These are phyloP conservation scores for Cheilinus undulatus DNA, from an alignment of 2,113 vertebrate genomes.

Conservation along the genomic window DNA sequence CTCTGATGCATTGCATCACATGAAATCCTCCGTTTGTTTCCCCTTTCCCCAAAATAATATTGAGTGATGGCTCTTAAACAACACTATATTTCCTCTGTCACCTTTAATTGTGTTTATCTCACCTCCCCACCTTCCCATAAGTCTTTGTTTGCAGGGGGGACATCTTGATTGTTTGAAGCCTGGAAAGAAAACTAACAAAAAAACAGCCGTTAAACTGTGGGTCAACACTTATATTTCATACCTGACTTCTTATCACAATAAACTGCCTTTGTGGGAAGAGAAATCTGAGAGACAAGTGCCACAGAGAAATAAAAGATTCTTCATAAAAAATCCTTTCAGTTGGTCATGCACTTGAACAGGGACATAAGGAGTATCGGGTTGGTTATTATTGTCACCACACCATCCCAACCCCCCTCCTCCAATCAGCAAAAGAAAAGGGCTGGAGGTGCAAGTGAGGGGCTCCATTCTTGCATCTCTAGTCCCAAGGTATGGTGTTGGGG, in stretches of 20 bases:
- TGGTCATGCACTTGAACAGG: slow-evolving; percentile 72
- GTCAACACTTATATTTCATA: slow-evolving; percentile 67
- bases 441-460: slow-evolving; percentile 57
- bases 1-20: neutral
- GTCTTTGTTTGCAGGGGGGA: slow-evolving; percentile 69
- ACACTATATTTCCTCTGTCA: slow-evolving; percentile 49
- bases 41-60: slow-evolving; percentile 33
- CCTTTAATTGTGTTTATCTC: slow-evolving; percentile 77
- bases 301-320: slow-evolving; percentile 60
- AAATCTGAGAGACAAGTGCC: slow-evolving; percentile 47
- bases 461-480: slow-evolving; percentile 59
- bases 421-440: slow-evolving; percentile 53
- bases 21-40: neutral
- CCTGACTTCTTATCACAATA: slow-evolving; percentile 50
- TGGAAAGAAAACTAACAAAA: slow-evolving; percentile 62
- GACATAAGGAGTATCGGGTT: slow-evolving; percentile 33
- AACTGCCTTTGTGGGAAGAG: slow-evolving; percentile 50
- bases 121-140: slow-evolving; percentile 66
- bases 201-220: slow-evolving; percentile 55
- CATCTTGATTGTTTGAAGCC: slow-evolving; percentile 63
- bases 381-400: slow-evolving; percentile 56
- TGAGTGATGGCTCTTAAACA: slow-evolving; percentile 42
- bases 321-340: slow-evolving; percentile 34
- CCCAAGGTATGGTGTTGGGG: slow-evolving; percentile 73
- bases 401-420: slow-evolving; percentile 52